Conservation (phyloP, 2,888 invertebrate genomes). For the Buathra laborator region DNA sequence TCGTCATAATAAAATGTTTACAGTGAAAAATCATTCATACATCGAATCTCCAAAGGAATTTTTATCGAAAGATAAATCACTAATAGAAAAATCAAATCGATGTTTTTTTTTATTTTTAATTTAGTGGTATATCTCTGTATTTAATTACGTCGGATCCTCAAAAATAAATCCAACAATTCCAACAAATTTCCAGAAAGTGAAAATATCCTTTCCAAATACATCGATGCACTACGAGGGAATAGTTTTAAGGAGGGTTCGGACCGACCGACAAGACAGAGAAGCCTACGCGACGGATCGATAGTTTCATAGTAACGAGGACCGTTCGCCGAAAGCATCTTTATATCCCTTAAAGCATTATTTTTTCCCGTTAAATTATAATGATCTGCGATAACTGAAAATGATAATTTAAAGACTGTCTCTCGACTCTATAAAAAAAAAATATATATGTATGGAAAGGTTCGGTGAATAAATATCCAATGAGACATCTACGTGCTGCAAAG, state of each 20-base stretch:
- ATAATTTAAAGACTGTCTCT: background rate
- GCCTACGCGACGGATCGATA: constrained; percentile 78
- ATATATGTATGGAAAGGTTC: background rate
- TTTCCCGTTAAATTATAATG: no score
- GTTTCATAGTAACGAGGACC: constrained; percentile 77
- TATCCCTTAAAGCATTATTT: background rate
- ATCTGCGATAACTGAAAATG: no score
- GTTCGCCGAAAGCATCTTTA: no score
- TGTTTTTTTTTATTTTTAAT: no score
- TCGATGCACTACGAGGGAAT: constrained; percentile 56
- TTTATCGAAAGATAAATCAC: no score
- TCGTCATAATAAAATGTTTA: no score
- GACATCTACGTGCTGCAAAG: constrained; percentile 27
- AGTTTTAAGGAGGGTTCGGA: constrained; percentile 71
- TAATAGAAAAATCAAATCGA: no score
- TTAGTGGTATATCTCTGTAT: no score
- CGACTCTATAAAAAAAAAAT: background rate
- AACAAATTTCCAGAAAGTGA: background rate
- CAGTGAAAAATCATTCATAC: no score
- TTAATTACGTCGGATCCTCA: no score
- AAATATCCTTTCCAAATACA: background rate
- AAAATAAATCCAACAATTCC: background rate
- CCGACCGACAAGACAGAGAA: constrained; percentile 63
- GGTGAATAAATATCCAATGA: constrained; percentile 15
- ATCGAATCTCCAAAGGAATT: no score